Base-by-base conservation (phyloP, 1,140 invertebrate genomes). In the Dysdera silvatica region DNA sequence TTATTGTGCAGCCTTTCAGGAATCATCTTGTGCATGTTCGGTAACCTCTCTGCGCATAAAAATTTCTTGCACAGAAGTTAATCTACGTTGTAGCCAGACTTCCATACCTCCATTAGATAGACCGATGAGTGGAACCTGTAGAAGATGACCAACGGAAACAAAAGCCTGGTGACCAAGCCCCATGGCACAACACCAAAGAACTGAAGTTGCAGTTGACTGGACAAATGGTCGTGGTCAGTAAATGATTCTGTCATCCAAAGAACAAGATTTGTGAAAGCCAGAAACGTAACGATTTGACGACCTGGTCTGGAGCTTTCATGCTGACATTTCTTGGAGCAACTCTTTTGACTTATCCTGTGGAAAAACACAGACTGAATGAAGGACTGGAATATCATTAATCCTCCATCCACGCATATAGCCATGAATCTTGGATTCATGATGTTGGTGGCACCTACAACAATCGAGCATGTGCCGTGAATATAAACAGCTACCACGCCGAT, bases 71-170 rank as follows among this genome's bases (percentile, higher is more conserved):
- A n/a, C n/a, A n/a, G 23, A 32, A 45, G 29, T 40, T 45, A 45
- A 10, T 56, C 41, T 7, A 49, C 29, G 12, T 52, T 93, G 82
- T 60, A 78, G 14, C 75, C 73, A 28, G 74, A 72, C 54, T 83
- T 83, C 85, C 85, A 87, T 10, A 85, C 82, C 66, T 86, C 84
- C 8, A 85, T 77, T 10, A 87, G 72, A 55, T 84, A 77, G 16
- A 86, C 82, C 45, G 82, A 82, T 7, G 84, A 85, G 70, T 87
- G 86, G 73, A 87, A 87, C 31, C 85, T 77, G 61, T 82, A 87
- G 67, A 86, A 84, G 24, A 86, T 84, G 3, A 84, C 71, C 0
- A 87, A 73, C 0, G 85, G 85, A 29, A 86, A 71, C 4, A 82
- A 80, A 18, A 85, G 77, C 58, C 83, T 76, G 0, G 82, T 83